Evolutionary conservation across 1,140 invertebrate species (phyloP).

Genomic region (Mylabris phalerata): DNA sequence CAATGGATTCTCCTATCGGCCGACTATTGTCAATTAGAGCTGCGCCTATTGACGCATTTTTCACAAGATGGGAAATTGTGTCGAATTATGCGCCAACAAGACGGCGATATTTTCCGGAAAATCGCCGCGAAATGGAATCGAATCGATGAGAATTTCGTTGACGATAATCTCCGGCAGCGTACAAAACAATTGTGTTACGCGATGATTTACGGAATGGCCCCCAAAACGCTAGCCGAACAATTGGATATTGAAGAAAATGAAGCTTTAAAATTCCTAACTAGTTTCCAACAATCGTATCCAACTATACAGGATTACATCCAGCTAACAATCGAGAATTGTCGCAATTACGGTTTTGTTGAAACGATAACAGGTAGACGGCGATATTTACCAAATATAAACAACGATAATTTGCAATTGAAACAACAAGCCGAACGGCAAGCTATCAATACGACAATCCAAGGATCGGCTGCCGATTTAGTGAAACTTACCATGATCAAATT

Average conservation of each 20-base stretch:
- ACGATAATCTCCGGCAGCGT: conserved; percentile 68
- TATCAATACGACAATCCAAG: conserved; percentile 91
- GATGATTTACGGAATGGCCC: conserved; percentile 96
- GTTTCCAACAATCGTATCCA: conserved; percentile 79
- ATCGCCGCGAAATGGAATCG: conserved; percentile 81
- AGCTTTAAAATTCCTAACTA: conserved; percentile 70
- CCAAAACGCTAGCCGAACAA: conserved; percentile 72
- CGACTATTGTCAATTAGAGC: conserved; percentile 94
- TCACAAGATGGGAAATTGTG: conserved; percentile 70
- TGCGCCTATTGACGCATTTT: conserved; percentile 87
- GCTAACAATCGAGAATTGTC: conserved; percentile 57
- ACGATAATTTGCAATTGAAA: conserved; percentile 46
- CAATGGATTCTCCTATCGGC: conserved; percentile 72
- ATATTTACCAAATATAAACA: conserved; percentile 71
- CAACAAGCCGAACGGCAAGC: conserved; percentile 91
- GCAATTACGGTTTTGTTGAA: conserved; percentile 68
- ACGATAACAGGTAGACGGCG: conserved; percentile 75
- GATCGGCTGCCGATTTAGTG: conserved; percentile 90
- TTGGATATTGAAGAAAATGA: conserved; percentile 74
- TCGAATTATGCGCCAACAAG: conserved; percentile 56
- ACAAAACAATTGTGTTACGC: conserved; percentile 95
- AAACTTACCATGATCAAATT: conserved; percentile 85
- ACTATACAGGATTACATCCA: conserved; percentile 54
- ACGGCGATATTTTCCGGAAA: conserved; percentile 78
- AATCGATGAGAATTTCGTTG: conserved; percentile 58